Conservation (phyloP, 1,140 invertebrate genomes). For the Aphidius ervi region DNA sequence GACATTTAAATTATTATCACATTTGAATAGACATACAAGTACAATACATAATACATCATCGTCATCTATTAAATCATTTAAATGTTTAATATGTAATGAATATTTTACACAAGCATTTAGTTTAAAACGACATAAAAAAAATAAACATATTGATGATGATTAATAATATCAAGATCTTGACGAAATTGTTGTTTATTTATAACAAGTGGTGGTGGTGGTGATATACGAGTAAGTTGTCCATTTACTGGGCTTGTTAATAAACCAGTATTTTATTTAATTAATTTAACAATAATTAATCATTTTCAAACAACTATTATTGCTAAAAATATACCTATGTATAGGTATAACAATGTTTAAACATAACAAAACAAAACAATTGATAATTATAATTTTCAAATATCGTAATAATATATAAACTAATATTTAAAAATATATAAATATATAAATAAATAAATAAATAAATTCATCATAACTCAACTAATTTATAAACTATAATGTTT, state of each 20-base stretch:
- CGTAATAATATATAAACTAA: no score
- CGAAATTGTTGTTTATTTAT: slow-evolving; percentile 63
- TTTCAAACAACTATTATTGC: no score
- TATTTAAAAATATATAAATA: no score
- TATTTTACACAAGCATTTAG: slow-evolving; percentile 50
- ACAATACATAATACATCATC: slow-evolving; percentile 29
- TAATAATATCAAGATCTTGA: slow-evolving; percentile 65
- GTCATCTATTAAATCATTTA: no score
- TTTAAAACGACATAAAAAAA: slow-evolving; percentile 50
- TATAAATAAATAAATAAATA: no score
- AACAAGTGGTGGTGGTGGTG: slow-evolving; percentile 68
- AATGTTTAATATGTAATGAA: slow-evolving; percentile 50
- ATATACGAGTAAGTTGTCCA: slow-evolving; percentile 70
- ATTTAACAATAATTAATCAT: no score
- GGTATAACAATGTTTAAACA: no score
- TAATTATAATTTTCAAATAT: no score
- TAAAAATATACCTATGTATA: no score
- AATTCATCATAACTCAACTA: no score
- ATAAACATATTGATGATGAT: slow-evolving; percentile 34
- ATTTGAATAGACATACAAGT: slow-evolving; percentile 45
- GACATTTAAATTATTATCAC: slow-evolving; percentile 46
- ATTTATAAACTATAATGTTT: no score
- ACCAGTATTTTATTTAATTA: slow-evolving; percentile 68
- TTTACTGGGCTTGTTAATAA: slow-evolving; percentile 75
- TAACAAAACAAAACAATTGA: no score